Base-by-base conservation (phyloP, 2,113 vertebrate species). In the Poeciliopsis prolifica region DNA sequence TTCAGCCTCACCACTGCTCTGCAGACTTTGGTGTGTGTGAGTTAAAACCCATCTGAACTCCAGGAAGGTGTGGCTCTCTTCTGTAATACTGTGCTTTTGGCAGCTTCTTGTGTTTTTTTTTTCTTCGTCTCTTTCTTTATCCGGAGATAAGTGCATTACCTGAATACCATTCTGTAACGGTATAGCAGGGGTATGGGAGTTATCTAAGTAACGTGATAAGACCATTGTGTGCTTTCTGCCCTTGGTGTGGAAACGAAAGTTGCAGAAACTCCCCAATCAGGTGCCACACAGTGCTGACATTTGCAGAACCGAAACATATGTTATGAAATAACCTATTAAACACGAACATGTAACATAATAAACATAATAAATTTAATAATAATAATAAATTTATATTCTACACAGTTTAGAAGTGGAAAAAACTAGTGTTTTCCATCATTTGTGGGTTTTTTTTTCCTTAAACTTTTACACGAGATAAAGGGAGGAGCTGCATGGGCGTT, bases 1-100 rank as follows among this genome's bases (percentile, higher is more conserved):
- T 85, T 65, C 75, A 75, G 86, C 87, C 87, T 79, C 75, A 87
- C 91, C 81, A 88, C 65, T 63, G 92, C 77, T 84, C 89, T 84
- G 77, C 17, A 84, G 88, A 86, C 72, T 81, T 72, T 35, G 42
- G 65, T 66, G 28, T 72, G 33, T 6, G 2, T 29, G 65, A 79
- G 74, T 77, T 67, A 60, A 80, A 70, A 65, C 62, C 31, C 67
- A 70, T 75, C n/a, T 60, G 33, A 84, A 64, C 64, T 40, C 60
- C 30, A 80, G 60, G 84, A 85, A 80, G 86, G 89, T 84, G 89
- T 86, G 88, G 90, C 88, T 73, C 83, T 77, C 83, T 77, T 85
- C 77, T 81, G 81, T 83, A 88, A 77, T 65, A 68, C 78, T 82
- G 65, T 82, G 76, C 87, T 85, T 75, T 66, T 88, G 68, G 81